Conservation (phyloP, 2,888 invertebrate species). For the Clitarchus hookeri region DNA sequence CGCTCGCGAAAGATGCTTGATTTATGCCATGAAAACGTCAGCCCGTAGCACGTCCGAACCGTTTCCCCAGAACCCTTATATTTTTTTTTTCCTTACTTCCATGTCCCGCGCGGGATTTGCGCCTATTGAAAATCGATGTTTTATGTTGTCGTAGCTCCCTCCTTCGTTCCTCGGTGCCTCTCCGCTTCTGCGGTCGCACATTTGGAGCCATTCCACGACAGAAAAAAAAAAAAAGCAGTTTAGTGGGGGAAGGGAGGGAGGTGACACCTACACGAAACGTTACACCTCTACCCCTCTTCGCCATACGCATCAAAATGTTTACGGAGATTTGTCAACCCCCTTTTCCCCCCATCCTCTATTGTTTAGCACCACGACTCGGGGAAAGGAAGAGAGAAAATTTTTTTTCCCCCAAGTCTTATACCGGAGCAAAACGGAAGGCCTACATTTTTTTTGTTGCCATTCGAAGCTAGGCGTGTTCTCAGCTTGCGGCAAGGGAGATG, state of each 20-base stretch:
- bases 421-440: neutral
- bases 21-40: neutral
- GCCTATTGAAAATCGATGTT: conserved; percentile 2
- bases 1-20: neutral
- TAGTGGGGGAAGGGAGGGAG: neutral
- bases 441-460: neutral
- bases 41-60: neutral
- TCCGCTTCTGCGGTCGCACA: neutral
- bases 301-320: neutral
- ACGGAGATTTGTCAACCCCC: neutral
- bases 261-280: neutral
- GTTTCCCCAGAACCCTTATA: neutral
- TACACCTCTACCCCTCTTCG: neutral
- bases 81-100: neutral
- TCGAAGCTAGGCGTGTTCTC: no score
- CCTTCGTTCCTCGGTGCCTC: neutral
- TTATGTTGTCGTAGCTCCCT: neutral
- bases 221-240: neutral
- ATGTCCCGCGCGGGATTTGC: neutral
- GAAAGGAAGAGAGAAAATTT: neutral
- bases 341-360: neutral
- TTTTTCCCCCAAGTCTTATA: neutral
- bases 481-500: no score
- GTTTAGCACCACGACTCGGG: neutral
- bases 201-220: neutral